Evolutionary conservation across 2,888 invertebrate species (phyloP).

Genomic region (Serrognathus titanus): DNA sequence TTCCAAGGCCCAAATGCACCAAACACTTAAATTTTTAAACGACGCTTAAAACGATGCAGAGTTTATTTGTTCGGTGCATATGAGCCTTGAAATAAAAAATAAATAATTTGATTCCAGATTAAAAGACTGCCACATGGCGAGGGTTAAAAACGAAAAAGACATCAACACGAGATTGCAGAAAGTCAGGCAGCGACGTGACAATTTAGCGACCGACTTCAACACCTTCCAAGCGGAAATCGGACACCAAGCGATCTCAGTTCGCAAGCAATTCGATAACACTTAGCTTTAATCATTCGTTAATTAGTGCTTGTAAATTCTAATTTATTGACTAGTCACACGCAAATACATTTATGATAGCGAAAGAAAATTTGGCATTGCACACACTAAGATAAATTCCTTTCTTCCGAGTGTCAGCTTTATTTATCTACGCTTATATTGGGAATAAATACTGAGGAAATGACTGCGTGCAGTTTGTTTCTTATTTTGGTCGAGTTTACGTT

Average conservation of each 20-base stretch:
- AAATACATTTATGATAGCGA: too few relatives aligned
- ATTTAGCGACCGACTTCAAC: constrained; percentile 12
- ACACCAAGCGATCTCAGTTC: too few relatives aligned
- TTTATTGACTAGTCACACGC: too few relatives aligned
- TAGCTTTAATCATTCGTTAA: too few relatives aligned
- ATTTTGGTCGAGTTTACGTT: constrained; percentile 39
- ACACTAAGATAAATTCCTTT: too few relatives aligned
- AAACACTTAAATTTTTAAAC: background rate
- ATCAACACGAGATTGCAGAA: background rate
- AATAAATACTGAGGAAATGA: constrained; percentile 41
- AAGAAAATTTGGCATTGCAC: too few relatives aligned
- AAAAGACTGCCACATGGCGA: background rate
- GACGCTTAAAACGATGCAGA: too few relatives aligned
- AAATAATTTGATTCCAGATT: constrained; percentile 3
- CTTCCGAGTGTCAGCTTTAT: background rate
- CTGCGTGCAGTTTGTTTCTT: constrained; percentile 40
- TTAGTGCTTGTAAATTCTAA: too few relatives aligned
- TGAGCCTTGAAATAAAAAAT: too few relatives aligned
- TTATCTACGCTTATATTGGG: constrained; percentile 34
- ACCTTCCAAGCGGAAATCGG: constrained; percentile 6
- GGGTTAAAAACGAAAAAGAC: constrained; percentile 5
- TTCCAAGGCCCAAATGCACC: background rate
- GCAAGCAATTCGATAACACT: too few relatives aligned
- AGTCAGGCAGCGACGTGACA: constrained; percentile 14
- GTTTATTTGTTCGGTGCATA: too few relatives aligned